These are phyloP conservation scores for Brachionus calyciflorus DNA, from an alignment of 1,140 invertebrate species.

Conservation along the genomic window DNA sequence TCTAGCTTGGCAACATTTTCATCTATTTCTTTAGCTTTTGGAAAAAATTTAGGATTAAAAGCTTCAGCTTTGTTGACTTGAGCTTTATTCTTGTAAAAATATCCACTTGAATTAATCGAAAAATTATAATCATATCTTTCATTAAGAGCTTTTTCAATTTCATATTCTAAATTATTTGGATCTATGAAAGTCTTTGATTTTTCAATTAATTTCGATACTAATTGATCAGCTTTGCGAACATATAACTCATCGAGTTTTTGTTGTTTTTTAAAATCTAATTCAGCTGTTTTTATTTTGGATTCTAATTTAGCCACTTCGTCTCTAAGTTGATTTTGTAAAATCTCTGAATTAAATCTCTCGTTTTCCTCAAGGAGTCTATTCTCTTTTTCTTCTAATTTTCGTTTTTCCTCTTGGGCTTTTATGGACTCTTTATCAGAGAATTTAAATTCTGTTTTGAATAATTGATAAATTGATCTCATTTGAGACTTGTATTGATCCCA, in stretches of 20 bases:
- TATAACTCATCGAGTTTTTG: slow-evolving; percentile 12
- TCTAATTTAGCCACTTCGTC: slow-evolving; percentile 10
- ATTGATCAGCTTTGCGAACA: background rate
- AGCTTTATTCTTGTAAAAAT: slow-evolving; percentile 16
- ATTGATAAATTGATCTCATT: slow-evolving; percentile 39
- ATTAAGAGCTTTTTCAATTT: slow-evolving; percentile 43
- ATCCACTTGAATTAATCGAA: slow-evolving; percentile 38
- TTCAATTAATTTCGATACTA: slow-evolving; percentile 3
- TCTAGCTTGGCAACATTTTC: too few relatives aligned
- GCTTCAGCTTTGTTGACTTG: background rate
- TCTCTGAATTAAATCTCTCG: background rate
- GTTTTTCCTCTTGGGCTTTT: slow-evolving; percentile 34
- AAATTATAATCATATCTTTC: slow-evolving; percentile 38
- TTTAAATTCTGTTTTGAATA: slow-evolving; percentile 36
- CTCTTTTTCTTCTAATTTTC: slow-evolving; percentile 8
- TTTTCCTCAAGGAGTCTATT: background rate
- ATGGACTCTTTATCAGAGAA: slow-evolving; percentile 28
- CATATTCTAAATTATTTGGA: slow-evolving; percentile 44
- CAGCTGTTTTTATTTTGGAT: background rate
- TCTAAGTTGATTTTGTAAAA: background rate
- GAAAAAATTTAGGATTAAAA: slow-evolving; percentile 37
- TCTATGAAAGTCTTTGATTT: slow-evolving; percentile 18
- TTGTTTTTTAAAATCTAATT: slow-evolving; percentile 3
- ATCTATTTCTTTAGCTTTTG: background rate
- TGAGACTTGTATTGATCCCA: slow-evolving; percentile 23